A percentile compares a stretch with the other conserved stretches of the same genome.
These are phyloP conservation scores for Phymorhynchus buccinoides DNA, from an alignment of 1,140 invertebrate genomes.

Conservation along the genomic window DNA sequence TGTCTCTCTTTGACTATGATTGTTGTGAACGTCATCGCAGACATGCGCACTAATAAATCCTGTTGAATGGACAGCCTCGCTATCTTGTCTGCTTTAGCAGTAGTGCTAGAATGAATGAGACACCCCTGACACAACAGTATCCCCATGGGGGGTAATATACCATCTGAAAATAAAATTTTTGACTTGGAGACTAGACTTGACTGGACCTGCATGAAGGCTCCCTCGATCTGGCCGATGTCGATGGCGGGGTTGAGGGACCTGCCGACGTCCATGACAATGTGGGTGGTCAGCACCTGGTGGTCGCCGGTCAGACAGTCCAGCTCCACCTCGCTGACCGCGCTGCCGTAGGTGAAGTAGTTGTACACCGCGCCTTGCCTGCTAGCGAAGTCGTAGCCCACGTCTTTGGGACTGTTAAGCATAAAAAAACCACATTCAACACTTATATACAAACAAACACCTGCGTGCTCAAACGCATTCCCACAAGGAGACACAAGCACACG, in stretches of 20 bases:
- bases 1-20: too few relatives aligned
- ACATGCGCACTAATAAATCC: too few relatives aligned
- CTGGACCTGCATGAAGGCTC: slow-evolving; percentile 64
- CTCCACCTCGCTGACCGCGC: slow-evolving; percentile 73
- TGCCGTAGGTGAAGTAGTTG: slow-evolving; percentile 64
- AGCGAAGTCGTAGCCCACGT: slow-evolving; percentile 82
- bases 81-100: too few relatives aligned
- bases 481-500: too few relatives aligned
- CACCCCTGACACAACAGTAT: too few relatives aligned
- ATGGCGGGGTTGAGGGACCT: slow-evolving; percentile 65
- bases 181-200: not conserved
- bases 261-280: slow-evolving; percentile 68
- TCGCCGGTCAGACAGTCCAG: slow-evolving; percentile 77
- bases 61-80: too few relatives aligned
- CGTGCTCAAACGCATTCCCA: not conserved
- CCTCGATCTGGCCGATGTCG: slow-evolving; percentile 60
- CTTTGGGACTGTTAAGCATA: not conserved
- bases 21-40: too few relatives aligned
- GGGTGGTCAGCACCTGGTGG: slow-evolving; percentile 66
- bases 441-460: not conserved
- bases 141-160: too few relatives aligned
- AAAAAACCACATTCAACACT: not conserved
- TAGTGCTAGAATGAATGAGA: too few relatives aligned
- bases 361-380: slow-evolving; percentile 50
- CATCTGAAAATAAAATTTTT: not conserved